phyloP scores from a whole-genome alignment of 1,140 invertebrate genomes.

The Whitmania pigra region DNA sequence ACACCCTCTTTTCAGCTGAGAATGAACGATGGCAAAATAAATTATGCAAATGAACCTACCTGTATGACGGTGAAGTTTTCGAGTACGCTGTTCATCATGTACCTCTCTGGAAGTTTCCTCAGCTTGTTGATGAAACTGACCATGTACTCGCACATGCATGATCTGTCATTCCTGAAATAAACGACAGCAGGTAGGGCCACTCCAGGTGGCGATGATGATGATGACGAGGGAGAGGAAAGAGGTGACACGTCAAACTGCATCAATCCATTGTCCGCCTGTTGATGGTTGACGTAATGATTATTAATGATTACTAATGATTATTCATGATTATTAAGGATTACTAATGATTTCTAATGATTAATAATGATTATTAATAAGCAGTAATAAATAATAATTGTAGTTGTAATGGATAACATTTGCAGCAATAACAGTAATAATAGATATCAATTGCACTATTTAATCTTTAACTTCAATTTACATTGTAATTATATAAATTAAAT shows the following conservation, averaged over 20 bases:
- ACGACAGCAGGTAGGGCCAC: neutral
- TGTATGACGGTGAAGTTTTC: conserved; percentile 99
- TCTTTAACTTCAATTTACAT: too few species aligned
- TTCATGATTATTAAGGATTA: neutral
- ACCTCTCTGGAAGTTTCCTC: conserved; percentile 92
- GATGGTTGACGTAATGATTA: too few species aligned
- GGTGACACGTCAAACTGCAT: neutral
- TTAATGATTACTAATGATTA: neutral
- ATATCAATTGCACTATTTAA: too few species aligned
- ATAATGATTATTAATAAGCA: too few species aligned
- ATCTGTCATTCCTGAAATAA: conserved; percentile 51
- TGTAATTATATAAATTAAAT: too few species aligned
- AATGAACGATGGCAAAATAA: neutral
- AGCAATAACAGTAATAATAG: too few species aligned
- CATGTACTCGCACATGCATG: conserved; percentile 99
- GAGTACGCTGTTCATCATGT: conserved; percentile 99
- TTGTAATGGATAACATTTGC: neutral
- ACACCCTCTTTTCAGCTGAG: neutral
- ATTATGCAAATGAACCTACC: conserved; percentile 41
- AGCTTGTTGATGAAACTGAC: conserved; percentile 98
- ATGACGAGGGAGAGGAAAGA: conserved; percentile 16
- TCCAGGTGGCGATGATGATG: conserved; percentile 12
- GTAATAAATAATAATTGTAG: too few species aligned
- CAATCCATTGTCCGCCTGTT: too few species aligned
- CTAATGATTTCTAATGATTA: neutral